Evolutionary conservation across 2,113 vertebrate genomes (phyloP), one percentile per base, ranked within the genome.

Genomic region (Larimichthys crocea): DNA sequence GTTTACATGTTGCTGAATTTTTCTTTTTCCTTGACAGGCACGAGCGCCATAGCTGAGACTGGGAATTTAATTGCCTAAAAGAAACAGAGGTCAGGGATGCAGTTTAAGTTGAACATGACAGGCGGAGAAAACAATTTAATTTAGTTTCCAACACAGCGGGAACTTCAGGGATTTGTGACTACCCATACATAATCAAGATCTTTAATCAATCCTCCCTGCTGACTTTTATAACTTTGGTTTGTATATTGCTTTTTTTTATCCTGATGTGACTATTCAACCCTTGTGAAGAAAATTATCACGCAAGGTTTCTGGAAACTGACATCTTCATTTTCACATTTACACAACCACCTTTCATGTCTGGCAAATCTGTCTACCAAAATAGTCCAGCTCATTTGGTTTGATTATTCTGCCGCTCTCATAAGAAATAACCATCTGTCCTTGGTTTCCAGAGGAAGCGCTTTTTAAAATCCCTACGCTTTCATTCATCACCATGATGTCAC

Each of bases 361-460:
- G 78, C 68, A 79, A 81, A 85, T 89, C 66, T 68, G 79, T 74
- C 89, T 52, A 86, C 76, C 78, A 69, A 89, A 90, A 87, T 76
- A 82, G 80, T 77, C 71, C 55, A 15, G 61, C 88, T 92, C 90
- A 92, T 94, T 92, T 91, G 87, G 77, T 93, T 92, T 92, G 86
- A 94, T 94, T 94, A 93, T 93, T 92, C 87, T 76, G 78, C 71
- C 59, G 84, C 86, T 70, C 81, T 85, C 89, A 77, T 94, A 92
- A 94, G 92, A 92, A 91, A 93, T 80, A 89, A 89, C 92, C 92
- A 95, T 94, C 93, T 94, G 94, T 92, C 93, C 93, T 93, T 91
- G 77, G 85, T 90, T 93, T 93, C 76, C 84, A 80, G 83, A 92
- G 92, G 90, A 94, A 93, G 87, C 83, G 35, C 79, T 90, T 90